A percentile compares a stretch with the other conserved stretches of the same genome.
phyloP scores from a whole-genome alignment of 2,797 vertebrate species.

The Gymnocypris eckloni region DNA sequence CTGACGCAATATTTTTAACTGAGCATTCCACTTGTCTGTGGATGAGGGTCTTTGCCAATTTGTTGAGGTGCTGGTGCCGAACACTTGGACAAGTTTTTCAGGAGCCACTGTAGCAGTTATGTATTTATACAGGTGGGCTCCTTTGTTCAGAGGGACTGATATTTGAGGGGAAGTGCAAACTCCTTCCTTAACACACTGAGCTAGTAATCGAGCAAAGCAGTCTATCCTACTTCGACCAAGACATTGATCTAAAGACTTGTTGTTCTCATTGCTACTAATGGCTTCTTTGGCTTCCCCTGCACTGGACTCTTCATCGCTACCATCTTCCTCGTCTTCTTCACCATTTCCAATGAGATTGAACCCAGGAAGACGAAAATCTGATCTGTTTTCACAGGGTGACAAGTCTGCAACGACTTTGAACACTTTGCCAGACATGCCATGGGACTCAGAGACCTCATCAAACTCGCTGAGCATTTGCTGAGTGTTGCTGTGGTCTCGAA shows the following conservation, averaged over 20 bases:
- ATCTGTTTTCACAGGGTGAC: slow-evolving; percentile 60
- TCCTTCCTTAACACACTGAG: slow-evolving; percentile 78
- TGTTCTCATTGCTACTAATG: slow-evolving; percentile 56
- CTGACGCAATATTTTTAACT: slow-evolving; percentile 80
- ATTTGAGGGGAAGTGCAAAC: slow-evolving; percentile 74
- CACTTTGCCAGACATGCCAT: slow-evolving; percentile 77
- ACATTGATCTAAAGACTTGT: slow-evolving; percentile 76
- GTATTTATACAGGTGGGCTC: slow-evolving; percentile 80
- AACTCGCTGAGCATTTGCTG: slow-evolving; percentile 78
- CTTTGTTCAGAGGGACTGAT: slow-evolving; percentile 75
- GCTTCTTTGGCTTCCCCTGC: slow-evolving; percentile 57
- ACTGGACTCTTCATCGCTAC: slow-evolving; percentile 60
- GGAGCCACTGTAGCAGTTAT: slow-evolving; percentile 79
- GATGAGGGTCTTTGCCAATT: slow-evolving; percentile 56
- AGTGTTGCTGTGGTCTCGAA: slow-evolving; percentile 69
- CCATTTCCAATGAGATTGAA: slow-evolving; percentile 66
- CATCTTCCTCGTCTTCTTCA: slow-evolving; percentile 65
- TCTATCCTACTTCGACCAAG: slow-evolving; percentile 76
- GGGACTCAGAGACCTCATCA: slow-evolving; percentile 79
- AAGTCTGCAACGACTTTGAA: slow-evolving; percentile 79
- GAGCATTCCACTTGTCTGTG: slow-evolving; percentile 73
- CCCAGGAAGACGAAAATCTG: slow-evolving; percentile 75
- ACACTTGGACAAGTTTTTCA: slow-evolving; percentile 81
- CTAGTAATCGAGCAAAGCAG: slow-evolving; percentile 80
- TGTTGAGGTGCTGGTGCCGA: slow-evolving; percentile 65